Base-by-base conservation (phyloP, 1,140 invertebrate genomes). In the Zophobas morio region DNA sequence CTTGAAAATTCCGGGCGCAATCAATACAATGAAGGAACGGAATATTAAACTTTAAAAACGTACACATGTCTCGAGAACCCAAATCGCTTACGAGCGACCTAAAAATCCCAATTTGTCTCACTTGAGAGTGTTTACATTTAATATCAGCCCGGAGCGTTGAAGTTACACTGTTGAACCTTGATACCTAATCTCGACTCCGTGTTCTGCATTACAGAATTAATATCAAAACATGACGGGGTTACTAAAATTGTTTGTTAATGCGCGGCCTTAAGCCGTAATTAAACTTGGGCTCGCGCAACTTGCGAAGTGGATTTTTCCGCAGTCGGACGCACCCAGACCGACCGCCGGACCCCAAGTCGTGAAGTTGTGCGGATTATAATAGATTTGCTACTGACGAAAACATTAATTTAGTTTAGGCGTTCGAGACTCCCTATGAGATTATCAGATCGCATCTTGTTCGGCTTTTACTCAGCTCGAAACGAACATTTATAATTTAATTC, bases 401-500 rank as follows among this genome's bases (percentile, higher is more conserved):
- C 35, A 37, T 37, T 39, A 36, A 63, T 63, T 60, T 63, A 34
- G 35, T 39, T 63, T 39, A 39, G 35, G 34, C 39, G 33, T 54
- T 32, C 36, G 8, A 8, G 36, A 63, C 49, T 51, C n/a, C 20
- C 49, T 20, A 20, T 20, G 49, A 51, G 49, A 51, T 37, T 63
- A 63, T 66, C 37, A 20, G 20, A 39, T 39, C 56, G 3, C 34
- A 66, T 66, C 60, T 63, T 63, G 35, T 42, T 40, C 60, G 60
- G 42, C 60, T 66, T 66, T 66, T 42, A 39, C 60, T 66, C 60
- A 40, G 4, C 20, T 66, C 60, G 0, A 36, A 66, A 40, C 33
- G 60, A 66, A 66, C 60, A 42, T 66, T 66, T 42, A 66, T 66
- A 66, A 66, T 66, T 66, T 8, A 32, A 42, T 40, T 42, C 60